Evolutionary conservation across 1,140 invertebrate genomes (phyloP), one percentile per base, ranked within the genome.

Genomic region (Lepidurus packardi): DNA sequence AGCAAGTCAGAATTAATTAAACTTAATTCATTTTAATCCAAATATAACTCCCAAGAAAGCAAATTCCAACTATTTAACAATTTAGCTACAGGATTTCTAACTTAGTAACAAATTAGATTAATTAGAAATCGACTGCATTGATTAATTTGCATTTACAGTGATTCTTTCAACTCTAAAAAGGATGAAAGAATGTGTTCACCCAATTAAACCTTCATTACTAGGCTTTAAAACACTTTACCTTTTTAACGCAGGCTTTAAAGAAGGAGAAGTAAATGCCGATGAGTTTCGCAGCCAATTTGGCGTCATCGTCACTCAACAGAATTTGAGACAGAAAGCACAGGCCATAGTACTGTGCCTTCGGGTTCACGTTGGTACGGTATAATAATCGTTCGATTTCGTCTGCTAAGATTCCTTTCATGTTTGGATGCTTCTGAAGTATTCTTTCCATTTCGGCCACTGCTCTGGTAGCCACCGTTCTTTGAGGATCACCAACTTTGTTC

Each of bases 401-500:
- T 6, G 96, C 87, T 41, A 98, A 91, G 1, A 96, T 90, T 0
- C 86, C 84, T 85, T 97, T 98, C 94, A 98, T 98, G 78, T 94
- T 93, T 0, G 94, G 91, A 88, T 98, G 96, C 80, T 92, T 89
- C 74, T 90, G 87, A n/a, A 98, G 85, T 1, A 98, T 84, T 82
- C 93, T 92, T 73, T 90, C 91, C n/a, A 99, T 86, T 81, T 94
- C 91, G 85, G 94, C 93, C 47, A 94, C 89, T 0, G 92, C 90
- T 85, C 95, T 94, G 0, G 95, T 92, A 0, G 93, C 94, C 1
- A 98, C 90, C 85, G 94, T 93, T 79, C 92, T 89, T 1, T 89
- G 88, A 1, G 97, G 96, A 87, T 99, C 97, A 65, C 97, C 97
- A 16, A 99, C 87, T 87, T 99, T 99, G 83, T 99, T 99, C 0